Percentiles rank a stretch among this genome's conserved stretches.
Evolutionary conservation across 2,113 vertebrate species (phyloP).

Genomic region (Dipodomys merriami): DNA sequence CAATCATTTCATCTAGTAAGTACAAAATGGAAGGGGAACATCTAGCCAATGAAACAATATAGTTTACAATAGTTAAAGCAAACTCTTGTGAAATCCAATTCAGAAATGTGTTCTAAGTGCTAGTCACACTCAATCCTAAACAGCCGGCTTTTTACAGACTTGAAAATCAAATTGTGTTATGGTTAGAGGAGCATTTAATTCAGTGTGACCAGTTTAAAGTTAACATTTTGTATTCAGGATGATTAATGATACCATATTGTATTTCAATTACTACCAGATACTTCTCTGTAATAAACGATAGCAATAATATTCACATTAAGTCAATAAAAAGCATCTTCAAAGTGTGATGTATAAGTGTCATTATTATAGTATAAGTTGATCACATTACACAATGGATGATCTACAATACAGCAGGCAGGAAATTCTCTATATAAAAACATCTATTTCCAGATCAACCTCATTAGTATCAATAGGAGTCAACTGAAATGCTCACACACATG

Average conservation of each 20-base stretch:
- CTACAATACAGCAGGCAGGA: conserved; percentile 73
- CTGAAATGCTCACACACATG: conserved; percentile 21
- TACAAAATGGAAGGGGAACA: not conserved
- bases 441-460: conserved; percentile 53
- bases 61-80: conserved; percentile 29
- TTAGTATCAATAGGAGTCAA: conserved; percentile 67
- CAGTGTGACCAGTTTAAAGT: conserved; percentile 85
- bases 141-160: conserved; percentile 73
- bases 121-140: conserved; percentile 51
- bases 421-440: conserved; percentile 64
- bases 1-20: conserved; percentile 11
- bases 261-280: conserved; percentile 88
- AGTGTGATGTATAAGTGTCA: conserved; percentile 85
- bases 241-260: conserved; percentile 87
- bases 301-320: conserved; percentile 90
- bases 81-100: conserved; percentile 41
- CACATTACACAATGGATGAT: conserved; percentile 79
- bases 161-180: conserved; percentile 85
- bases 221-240: conserved; percentile 83
- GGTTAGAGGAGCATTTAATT: conserved; percentile 86
- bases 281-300: conserved; percentile 85
- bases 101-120: conserved; percentile 54
- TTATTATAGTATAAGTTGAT: conserved; percentile 81
- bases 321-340: conserved; percentile 87
- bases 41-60: not conserved